Base-by-base conservation (phyloP, 2,113 vertebrate species). In the Microtus pennsylvanicus region DNA sequence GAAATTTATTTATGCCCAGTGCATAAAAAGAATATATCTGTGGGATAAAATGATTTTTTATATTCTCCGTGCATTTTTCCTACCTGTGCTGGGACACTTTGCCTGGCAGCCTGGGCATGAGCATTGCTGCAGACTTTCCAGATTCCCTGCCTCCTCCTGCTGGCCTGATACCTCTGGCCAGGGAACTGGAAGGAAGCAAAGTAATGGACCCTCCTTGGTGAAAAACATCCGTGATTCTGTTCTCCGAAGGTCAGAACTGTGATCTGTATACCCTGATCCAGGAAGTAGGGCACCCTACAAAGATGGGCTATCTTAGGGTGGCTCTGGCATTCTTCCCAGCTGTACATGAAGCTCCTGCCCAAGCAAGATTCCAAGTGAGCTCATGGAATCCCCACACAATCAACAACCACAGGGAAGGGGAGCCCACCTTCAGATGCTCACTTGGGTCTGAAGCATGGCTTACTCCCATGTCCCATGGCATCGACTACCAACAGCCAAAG, bases 91-190 rank as follows among this genome's bases (percentile, higher is more conserved):
- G 52, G 26, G 47, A 74, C 12, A 17, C 16, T 16, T 90, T 63
- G 17, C 72, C 19, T 50, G n/a, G 47, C 74, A 26, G 7, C 22
- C 7, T 1, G 1, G 42, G 7, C 19, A 58, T 21, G n/a, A 87
- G 11, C 38, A 38, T 6, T 0, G 5, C 42, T 22, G 3, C 0
- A 38, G 9, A 2, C 58, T 61, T 47, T 28, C 22, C 6, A n/a
- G 76, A 47, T 85, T 58, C 19, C 30, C 45, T 61, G 0, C 7
- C 17, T 52, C 58, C 1, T 47, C 63, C 61, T 7, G 4, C 24
- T 82, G 67, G 24, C 50, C 28, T 21, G 21, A 2, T 55, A 21
- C 7, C 10, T 76, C 61, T 19, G 42, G 61, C 45, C 74, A 77
- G 28, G 52, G 33, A 55, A 7, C 38, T 72, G 70, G 10, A 58